phyloP scores from a whole-genome alignment of 1,140 invertebrate genomes.

The Asbolus verrucosus region DNA sequence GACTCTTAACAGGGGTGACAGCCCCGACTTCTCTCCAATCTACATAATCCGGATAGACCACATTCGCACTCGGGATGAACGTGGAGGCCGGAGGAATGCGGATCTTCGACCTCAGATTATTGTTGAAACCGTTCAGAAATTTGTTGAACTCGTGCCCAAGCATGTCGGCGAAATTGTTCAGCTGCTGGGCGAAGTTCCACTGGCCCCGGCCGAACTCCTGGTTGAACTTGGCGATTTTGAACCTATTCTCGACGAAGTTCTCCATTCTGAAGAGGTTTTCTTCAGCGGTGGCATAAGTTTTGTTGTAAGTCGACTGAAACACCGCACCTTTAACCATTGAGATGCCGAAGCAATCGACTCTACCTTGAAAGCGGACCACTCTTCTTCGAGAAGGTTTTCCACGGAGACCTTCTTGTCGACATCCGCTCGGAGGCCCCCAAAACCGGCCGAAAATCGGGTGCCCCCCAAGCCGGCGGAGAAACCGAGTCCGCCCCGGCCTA shows the following conservation, averaged over 20 bases:
- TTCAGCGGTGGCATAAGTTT: background rate
- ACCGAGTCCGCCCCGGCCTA: too few species aligned
- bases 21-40: constrained; percentile 89
- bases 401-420: background rate
- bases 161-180: constrained; percentile 51
- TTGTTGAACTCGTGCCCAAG: constrained; percentile 42
- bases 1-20: constrained; percentile 91
- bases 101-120: background rate
- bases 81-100: background rate
- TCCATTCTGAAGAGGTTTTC: constrained; percentile 69
- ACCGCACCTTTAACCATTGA: background rate
- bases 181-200: constrained; percentile 39
- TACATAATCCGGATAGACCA: constrained; percentile 61
- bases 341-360: too few species aligned
- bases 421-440: too few species aligned
- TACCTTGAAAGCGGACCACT: constrained; percentile 26
- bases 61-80: constrained; percentile 6
- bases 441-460: too few species aligned
- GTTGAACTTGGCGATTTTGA: constrained; percentile 48
- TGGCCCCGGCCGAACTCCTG: constrained; percentile 38
- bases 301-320: constrained; percentile 9
- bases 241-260: constrained; percentile 47
- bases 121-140: constrained; percentile 15
- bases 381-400: constrained; percentile 5
- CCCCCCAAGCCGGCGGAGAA: too few species aligned